Evolutionary conservation across 2,888 invertebrate species (phyloP).

Genomic region (Pemphredon lugubris): DNA sequence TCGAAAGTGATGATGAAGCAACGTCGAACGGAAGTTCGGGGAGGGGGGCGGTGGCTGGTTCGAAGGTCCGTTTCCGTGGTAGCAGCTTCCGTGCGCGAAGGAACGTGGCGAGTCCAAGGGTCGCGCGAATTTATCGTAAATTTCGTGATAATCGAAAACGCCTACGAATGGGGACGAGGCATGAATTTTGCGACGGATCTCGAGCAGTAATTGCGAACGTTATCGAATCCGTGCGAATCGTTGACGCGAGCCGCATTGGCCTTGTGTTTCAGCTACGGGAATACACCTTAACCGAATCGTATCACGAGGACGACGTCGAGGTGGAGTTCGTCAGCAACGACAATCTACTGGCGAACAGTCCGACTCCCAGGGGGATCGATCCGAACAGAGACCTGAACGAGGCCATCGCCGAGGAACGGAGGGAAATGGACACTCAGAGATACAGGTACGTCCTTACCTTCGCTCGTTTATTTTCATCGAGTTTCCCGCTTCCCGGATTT

Average conservation of each 20-base stretch:
- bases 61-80: neutral
- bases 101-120: too few species aligned
- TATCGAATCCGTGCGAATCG: neutral
- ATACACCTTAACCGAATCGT: constrained; percentile 93
- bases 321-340: constrained; percentile 79
- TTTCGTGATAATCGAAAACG: too few species aligned
- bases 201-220: too few species aligned
- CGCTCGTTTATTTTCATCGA: constrained; percentile 28
- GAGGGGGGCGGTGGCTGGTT: neutral
- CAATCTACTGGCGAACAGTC: constrained; percentile 71
- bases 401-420: constrained; percentile 90
- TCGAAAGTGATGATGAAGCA: constrained; percentile 32
- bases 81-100: neutral
- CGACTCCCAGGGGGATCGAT: constrained; percentile 83
- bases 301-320: constrained; percentile 89
- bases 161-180: too few species aligned
- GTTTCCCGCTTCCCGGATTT: constrained; percentile 13
- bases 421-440: constrained; percentile 83
- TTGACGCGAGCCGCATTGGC: constrained; percentile 2
- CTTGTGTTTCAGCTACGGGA: constrained; percentile 87
- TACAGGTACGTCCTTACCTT: constrained; percentile 73
- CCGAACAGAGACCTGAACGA: constrained; percentile 88
- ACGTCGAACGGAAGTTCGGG: constrained; percentile 2
- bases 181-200: too few species aligned
- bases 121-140: too few species aligned